Percentiles rank a stretch among this genome's conserved stretches.
Evolutionary conservation across 2,113 vertebrate species (phyloP).

Genomic region (Lipophrys pholis): DNA sequence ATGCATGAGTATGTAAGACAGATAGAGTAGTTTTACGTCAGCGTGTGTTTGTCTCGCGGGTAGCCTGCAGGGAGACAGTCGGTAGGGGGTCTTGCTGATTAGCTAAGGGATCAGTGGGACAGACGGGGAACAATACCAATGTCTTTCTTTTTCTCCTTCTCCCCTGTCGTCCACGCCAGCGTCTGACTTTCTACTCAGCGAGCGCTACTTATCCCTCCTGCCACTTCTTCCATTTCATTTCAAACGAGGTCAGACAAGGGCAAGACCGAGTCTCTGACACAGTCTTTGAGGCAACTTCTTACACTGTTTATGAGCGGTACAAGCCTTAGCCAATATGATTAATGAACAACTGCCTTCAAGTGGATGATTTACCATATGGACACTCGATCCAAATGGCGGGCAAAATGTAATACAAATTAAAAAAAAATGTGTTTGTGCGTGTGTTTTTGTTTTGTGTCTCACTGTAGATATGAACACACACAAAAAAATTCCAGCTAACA

Average conservation of each 20-base stretch:
- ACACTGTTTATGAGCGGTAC: slow-evolving; percentile 18
- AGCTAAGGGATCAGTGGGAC: slow-evolving; percentile 36
- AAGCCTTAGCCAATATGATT: slow-evolving; percentile 21
- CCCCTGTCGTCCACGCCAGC: slow-evolving; percentile 1
- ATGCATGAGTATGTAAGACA: slow-evolving; percentile 6
- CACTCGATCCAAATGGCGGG: slow-evolving; percentile 55
- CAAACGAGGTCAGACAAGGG: slow-evolving; percentile 47
- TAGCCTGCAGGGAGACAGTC: slow-evolving; percentile 35
- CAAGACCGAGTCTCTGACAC: slow-evolving; percentile 18
- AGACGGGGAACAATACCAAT: slow-evolving; percentile 32
- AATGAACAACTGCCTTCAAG: slow-evolving; percentile 33
- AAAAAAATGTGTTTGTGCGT: background rate
- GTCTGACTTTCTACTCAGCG: background rate
- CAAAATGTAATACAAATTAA: slow-evolving; percentile 38
- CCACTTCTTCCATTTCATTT: slow-evolving; percentile 5
- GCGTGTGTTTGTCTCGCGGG: slow-evolving; percentile 4
- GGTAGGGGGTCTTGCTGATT: slow-evolving; percentile 52
- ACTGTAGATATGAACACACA: slow-evolving; percentile 16
- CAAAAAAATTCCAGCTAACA: slow-evolving; percentile 17
- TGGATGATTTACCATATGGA: slow-evolving; percentile 34
- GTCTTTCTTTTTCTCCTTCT: background rate
- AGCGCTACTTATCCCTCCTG: slow-evolving; percentile 11
- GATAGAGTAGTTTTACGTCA: slow-evolving; percentile 13
- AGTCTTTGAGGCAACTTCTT: slow-evolving; percentile 38
- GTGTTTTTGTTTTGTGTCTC: slow-evolving; percentile 4